A percentile compares a stretch with the other conserved stretches of the same genome.
Evolutionary conservation across 2,113 vertebrate species (phyloP).

Genomic region (Indicator maculatus): DNA sequence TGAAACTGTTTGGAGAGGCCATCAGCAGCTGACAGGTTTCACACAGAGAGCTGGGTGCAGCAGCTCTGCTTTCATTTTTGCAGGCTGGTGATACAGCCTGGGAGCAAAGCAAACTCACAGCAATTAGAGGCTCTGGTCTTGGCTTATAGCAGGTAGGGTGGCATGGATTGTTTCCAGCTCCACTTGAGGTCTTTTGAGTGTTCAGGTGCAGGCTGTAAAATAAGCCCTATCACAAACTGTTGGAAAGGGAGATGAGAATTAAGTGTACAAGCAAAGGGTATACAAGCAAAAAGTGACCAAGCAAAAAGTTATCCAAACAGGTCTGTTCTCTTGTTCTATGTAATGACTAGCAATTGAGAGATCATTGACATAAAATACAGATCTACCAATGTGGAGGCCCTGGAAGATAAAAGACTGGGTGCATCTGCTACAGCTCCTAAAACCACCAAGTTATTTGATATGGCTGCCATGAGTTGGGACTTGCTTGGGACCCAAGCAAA

Average conservation of each 20-base stretch:
- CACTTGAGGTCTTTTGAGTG: not conserved
- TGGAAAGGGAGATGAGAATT: not conserved
- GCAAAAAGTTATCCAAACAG: not conserved
- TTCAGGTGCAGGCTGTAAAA: not conserved
- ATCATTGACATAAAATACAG: not conserved
- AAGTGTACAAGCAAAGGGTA: not conserved
- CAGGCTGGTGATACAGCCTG: not conserved
- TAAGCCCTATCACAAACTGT: not conserved
- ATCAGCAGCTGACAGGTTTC: not conserved
- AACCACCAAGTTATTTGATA: not conserved
- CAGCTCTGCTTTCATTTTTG: not conserved
- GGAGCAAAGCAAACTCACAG: not conserved
- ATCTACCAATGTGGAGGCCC: not conserved
- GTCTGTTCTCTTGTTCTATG: not conserved
- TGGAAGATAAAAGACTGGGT: not conserved
- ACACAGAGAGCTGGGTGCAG: not conserved
- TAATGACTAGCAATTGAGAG: not conserved
- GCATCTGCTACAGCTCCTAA: not conserved
- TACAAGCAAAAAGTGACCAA: not conserved
- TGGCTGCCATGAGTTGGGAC: not conserved
- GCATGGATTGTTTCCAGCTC: not conserved
- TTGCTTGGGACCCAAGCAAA: not conserved
- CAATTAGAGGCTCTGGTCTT: not conserved
- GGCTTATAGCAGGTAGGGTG: not conserved
- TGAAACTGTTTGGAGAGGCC: not conserved